Evolutionary conservation across 2,797 vertebrate species (phyloP).

Genomic region (Sebastes umbrosus): DNA sequence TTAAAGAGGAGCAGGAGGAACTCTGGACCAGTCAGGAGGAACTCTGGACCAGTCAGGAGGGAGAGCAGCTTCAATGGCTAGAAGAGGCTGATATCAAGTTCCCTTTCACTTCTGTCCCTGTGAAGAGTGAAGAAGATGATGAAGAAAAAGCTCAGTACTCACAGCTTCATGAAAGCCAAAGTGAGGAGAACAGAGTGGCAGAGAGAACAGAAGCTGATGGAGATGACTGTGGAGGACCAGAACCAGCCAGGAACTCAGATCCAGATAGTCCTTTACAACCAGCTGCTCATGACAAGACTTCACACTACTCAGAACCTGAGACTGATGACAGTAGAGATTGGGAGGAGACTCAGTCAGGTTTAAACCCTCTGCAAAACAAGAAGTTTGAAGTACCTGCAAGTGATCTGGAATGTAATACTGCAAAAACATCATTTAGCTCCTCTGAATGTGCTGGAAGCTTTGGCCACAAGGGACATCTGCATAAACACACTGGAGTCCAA

Average conservation of each 20-base stretch:
- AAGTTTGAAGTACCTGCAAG: too few relatives aligned
- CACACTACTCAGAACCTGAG: background rate
- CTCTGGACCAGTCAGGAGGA: background rate
- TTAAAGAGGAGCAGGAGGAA: background rate
- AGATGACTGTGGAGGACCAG: too few relatives aligned
- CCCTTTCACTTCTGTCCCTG: background rate
- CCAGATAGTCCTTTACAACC: too few relatives aligned
- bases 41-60: background rate
- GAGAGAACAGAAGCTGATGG: too few relatives aligned
- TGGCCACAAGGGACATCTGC: too few relatives aligned
- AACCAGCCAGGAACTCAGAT: too few relatives aligned
- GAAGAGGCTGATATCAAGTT: background rate
- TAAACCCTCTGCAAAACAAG: background rate
- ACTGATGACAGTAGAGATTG: background rate
- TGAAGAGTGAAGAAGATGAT: background rate
- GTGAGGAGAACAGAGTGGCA: too few relatives aligned
- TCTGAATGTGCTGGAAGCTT: too few relatives aligned
- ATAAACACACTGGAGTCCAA: background rate
- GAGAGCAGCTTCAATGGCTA: background rate
- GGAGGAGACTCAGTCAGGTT: background rate
- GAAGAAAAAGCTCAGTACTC: background rate
- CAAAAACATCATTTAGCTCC: too few relatives aligned
- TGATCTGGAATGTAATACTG: background rate
- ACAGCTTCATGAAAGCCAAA: too few relatives aligned
- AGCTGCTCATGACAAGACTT: background rate